These are phyloP conservation scores for Pyrochroa serraticornis DNA, from an alignment of 2,888 invertebrate species.

Conservation along the genomic window DNA sequence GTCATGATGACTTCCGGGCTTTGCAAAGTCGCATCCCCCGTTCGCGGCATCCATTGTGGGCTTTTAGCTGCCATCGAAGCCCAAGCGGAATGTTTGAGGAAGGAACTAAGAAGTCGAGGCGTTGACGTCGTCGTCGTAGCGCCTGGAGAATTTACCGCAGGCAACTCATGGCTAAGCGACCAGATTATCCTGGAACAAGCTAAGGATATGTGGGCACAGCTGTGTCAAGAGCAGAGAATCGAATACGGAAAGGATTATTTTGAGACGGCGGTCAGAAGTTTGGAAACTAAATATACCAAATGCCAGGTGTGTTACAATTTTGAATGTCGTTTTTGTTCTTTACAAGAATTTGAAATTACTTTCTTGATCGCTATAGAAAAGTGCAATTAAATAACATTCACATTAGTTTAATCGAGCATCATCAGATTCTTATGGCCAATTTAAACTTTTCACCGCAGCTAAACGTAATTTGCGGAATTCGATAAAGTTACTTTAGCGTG, in stretches of 20 bases:
- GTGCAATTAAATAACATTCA: too few relatives aligned
- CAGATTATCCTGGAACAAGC: slow-evolving; percentile 64
- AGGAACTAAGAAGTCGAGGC: slow-evolving; percentile 69
- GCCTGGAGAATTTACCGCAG: slow-evolving; percentile 83
- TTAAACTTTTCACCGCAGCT: too few relatives aligned
- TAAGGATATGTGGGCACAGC: slow-evolving; percentile 80
- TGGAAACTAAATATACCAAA: slow-evolving; percentile 76
- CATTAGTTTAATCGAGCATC: too few relatives aligned
- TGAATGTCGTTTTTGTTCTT: not conserved
- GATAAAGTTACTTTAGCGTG: too few relatives aligned
- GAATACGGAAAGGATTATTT: slow-evolving; percentile 85
- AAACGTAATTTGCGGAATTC: too few relatives aligned
- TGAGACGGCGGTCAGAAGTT: slow-evolving; percentile 76
- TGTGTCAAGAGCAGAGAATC: slow-evolving; percentile 76
- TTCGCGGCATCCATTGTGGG: slow-evolving; percentile 82
- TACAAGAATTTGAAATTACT: too few relatives aligned
- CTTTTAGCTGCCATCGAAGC: slow-evolving; percentile 80
- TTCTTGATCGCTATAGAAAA: too few relatives aligned
- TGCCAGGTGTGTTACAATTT: slow-evolving; percentile 63
- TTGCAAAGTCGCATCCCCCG: slow-evolving; percentile 79
- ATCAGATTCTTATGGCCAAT: too few relatives aligned
- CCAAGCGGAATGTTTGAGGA: slow-evolving; percentile 77
- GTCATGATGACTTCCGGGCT: slow-evolving; percentile 81
- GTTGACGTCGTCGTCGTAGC: slow-evolving; percentile 85
- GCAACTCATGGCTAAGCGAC: slow-evolving; percentile 78